Base-by-base conservation (phyloP, 2,797 vertebrate genomes). In the Chelonia mydas region DNA sequence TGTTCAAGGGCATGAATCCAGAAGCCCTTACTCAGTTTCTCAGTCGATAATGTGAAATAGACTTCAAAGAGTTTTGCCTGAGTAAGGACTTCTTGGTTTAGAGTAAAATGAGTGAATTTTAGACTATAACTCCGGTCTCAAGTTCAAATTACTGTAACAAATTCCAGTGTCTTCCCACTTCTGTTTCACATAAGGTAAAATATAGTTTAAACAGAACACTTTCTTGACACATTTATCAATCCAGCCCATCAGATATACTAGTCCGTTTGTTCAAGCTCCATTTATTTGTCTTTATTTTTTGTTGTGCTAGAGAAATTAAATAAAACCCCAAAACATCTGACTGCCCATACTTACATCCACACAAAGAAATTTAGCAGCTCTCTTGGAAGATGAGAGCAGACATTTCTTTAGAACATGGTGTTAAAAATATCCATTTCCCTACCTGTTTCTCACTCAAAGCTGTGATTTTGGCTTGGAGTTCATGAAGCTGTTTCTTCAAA, bases 381-480 rank as follows among this genome's bases (percentile, higher is more conserved):
- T 97, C 94, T 93, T 97, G 92, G 90, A 97, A 98, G 96, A 88
- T 95, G 92, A 91, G 7, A 98, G 97, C 94, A 97, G 81, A 97
- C 81, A 82, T 96, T 96, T 96, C 94, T 98, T 97, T 97, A 97
- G 95, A 98, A 97, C 16, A 84, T 41, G 12, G 88, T 96, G 92
- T 98, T 98, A 98, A 98, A 98, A 97, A 97, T 50, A 91, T 78
- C 55, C 90, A 68, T 96, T 96, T 95, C 81, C 98, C 96, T 98
- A 99, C 99, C 99, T 99, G 99, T 98, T 99, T 99, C 98, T 99
- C 99, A 97, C 99, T 99, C 98, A 99, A 98, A 77, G 99, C 99
- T 94, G 99, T 99, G 98, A 99, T 99, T 99, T 99, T 99, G 94
- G 99, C 99, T 98, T 99, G 99, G 95, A 99, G 99, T 98, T 99